Conservation (phyloP, 2,797 vertebrate genomes). For the Pterois miles region DNA sequence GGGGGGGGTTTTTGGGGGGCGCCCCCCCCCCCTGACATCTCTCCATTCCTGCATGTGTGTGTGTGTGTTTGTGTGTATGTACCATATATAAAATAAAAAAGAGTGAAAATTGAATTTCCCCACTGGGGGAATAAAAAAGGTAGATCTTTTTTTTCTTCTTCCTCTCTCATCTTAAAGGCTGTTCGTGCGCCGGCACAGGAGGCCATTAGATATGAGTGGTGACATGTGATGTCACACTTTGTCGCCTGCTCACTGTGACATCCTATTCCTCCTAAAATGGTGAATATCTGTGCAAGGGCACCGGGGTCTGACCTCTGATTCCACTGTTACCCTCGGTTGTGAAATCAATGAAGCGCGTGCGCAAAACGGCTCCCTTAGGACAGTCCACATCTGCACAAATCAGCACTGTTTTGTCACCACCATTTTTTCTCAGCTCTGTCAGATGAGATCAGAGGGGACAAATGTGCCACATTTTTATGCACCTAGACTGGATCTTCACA, state of each 20-base stretch:
- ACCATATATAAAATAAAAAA: too few species aligned
- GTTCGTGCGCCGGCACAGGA: neutral
- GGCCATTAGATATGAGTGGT: slow-evolving; percentile 15
- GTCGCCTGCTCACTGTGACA: slow-evolving; percentile 32
- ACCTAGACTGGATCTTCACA: slow-evolving; percentile 61
- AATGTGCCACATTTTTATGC: slow-evolving; percentile 67
- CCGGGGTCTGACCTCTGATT: slow-evolving; percentile 61
- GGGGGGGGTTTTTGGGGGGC: too few species aligned
- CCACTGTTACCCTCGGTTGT: slow-evolving; percentile 65
- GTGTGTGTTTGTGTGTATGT: too few species aligned
- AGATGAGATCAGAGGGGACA: slow-evolving; percentile 76
- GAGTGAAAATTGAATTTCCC: too few species aligned
- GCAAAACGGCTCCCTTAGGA: slow-evolving; percentile 63
- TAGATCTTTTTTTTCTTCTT: too few species aligned
- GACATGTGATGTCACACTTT: slow-evolving; percentile 45
- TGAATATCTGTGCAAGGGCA: slow-evolving; percentile 55
- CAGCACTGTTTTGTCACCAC: slow-evolving; percentile 69
- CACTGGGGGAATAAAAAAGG: too few species aligned
- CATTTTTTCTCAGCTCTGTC: slow-evolving; percentile 69
- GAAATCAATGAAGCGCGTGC: slow-evolving; percentile 72
- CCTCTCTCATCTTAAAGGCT: slow-evolving; percentile 19
- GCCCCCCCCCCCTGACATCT: too few species aligned
- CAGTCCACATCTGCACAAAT: slow-evolving; percentile 79
- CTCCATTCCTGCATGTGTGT: too few species aligned
- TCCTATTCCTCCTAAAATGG: slow-evolving; percentile 55